Percentiles rank a stretch among this genome's conserved stretches.
These are phyloP conservation scores for Congeria kusceri DNA, from an alignment of 2,888 invertebrate genomes.

Conservation along the genomic window DNA sequence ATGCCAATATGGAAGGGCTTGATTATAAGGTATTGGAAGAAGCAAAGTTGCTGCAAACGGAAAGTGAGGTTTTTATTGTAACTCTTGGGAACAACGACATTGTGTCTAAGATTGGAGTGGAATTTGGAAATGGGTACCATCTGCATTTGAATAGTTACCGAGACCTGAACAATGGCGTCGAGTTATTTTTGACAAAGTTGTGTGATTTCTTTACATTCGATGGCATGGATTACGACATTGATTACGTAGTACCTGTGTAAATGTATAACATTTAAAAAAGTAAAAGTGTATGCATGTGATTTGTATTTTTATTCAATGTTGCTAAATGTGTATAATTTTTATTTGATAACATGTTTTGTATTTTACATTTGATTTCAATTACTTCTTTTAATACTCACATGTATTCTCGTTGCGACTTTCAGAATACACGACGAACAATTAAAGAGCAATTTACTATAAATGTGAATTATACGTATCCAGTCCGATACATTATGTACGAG, in stretches of 20 bases:
- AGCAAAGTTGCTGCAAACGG: conserved; percentile 30
- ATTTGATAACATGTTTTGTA: too few relatives aligned
- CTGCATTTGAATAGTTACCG: conserved; percentile 44
- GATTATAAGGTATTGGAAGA: conserved; percentile 38
- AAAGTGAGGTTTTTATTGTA: conserved; percentile 47
- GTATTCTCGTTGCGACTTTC: too few relatives aligned
- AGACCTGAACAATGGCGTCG: conserved; percentile 18
- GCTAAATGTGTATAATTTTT: too few relatives aligned
- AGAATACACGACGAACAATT: too few relatives aligned
- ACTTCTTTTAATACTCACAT: too few relatives aligned
- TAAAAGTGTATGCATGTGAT: too few relatives aligned
- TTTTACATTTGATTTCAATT: too few relatives aligned
- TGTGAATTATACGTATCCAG: too few relatives aligned
- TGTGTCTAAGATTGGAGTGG: conserved; percentile 32
- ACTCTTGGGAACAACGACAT: conserved; percentile 46
- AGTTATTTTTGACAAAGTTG: conserved; percentile 36
- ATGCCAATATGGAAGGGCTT: conserved; percentile 50
- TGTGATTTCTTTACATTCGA: conserved; percentile 38
- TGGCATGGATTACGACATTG: conserved; percentile 24
- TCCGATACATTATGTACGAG: too few relatives aligned
- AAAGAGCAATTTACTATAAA: too few relatives aligned
- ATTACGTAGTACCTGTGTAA: conserved; percentile 30
- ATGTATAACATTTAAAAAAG: background rate
- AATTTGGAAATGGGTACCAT: conserved; percentile 31
- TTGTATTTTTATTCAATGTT: too few relatives aligned